Evolutionary conservation across 2,113 vertebrate genomes (phyloP).

Genomic region (Archilochus colubris): DNA sequence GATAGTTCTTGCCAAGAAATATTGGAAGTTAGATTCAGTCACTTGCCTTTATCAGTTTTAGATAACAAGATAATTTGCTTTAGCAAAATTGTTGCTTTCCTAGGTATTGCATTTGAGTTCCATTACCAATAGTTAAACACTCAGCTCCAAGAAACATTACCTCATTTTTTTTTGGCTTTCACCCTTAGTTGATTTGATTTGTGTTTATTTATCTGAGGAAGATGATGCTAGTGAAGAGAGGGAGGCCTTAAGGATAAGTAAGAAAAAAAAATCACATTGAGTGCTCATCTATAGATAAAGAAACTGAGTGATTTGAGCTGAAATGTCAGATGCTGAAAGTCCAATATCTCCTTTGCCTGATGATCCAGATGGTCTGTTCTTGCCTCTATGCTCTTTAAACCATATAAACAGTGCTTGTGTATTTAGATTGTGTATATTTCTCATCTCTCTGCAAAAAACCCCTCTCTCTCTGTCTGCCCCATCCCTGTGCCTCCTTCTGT

Average conservation of each 20-base stretch:
- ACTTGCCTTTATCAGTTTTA: background rate
- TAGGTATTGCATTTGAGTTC: background rate
- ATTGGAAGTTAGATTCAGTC: background rate
- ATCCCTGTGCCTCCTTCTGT: fast-evolving
- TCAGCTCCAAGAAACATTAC: background rate
- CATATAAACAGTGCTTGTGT: background rate
- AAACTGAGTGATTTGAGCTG: fast-evolving
- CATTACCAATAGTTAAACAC: background rate
- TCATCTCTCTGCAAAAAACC: background rate
- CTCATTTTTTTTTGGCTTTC: background rate
- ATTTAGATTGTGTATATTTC: background rate
- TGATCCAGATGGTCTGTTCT: background rate
- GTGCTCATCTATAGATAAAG: background rate
- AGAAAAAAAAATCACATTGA: background rate
- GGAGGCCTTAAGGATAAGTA: fast-evolving
- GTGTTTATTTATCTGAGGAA: background rate
- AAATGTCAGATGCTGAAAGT: background rate
- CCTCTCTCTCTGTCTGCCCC: fast-evolving
- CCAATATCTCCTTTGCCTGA: background rate
- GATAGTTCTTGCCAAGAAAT: background rate
- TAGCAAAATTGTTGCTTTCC: background rate
- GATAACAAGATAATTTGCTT: background rate
- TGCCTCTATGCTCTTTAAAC: background rate
- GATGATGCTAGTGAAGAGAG: background rate
- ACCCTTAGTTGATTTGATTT: background rate